Percentiles rank a stretch among this genome's conserved stretches.
Conservation (phyloP, 2,113 vertebrate genomes). For the Prionailurus bengalensis region DNA sequence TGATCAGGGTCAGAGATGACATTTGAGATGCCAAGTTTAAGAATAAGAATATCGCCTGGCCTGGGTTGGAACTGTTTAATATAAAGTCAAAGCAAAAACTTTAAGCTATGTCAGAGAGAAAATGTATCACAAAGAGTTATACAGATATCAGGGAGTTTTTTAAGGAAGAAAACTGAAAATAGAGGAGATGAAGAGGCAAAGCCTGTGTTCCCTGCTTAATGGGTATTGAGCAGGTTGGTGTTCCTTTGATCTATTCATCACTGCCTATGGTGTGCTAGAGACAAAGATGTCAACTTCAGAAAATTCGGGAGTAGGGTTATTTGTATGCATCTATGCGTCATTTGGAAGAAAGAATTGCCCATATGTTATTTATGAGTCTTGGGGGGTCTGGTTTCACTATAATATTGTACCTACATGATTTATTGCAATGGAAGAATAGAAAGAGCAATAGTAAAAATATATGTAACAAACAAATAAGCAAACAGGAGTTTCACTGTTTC, state of each 20-base stretch:
- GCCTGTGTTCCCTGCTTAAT: not conserved
- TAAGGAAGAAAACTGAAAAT: not conserved
- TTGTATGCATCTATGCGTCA: not conserved
- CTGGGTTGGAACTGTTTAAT: not conserved
- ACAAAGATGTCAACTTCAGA: not conserved
- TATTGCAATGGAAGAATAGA: not conserved
- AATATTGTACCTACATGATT: not conserved
- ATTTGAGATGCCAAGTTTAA: not conserved
- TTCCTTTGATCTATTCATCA: not conserved
- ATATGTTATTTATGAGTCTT: not conserved
- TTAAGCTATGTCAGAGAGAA: not conserved
- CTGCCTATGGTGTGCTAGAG: not conserved
- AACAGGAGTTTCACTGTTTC: not conserved
- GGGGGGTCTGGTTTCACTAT: not conserved
- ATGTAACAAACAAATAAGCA: not conserved
- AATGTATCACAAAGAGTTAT: not conserved
- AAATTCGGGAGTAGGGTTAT: not conserved
- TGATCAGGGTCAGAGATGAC: conserved; percentile 13
- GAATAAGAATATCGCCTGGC: not conserved
- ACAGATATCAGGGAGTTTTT: not conserved
- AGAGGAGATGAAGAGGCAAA: not conserved
- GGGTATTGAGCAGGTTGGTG: not conserved
- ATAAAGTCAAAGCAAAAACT: not conserved
- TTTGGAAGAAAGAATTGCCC: not conserved
- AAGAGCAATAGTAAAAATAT: not conserved